A percentile compares a stretch with the other conserved stretches of the same genome.
Conservation (phyloP, 2,113 vertebrate genomes). For the Myanophis thanlyinensis region DNA sequence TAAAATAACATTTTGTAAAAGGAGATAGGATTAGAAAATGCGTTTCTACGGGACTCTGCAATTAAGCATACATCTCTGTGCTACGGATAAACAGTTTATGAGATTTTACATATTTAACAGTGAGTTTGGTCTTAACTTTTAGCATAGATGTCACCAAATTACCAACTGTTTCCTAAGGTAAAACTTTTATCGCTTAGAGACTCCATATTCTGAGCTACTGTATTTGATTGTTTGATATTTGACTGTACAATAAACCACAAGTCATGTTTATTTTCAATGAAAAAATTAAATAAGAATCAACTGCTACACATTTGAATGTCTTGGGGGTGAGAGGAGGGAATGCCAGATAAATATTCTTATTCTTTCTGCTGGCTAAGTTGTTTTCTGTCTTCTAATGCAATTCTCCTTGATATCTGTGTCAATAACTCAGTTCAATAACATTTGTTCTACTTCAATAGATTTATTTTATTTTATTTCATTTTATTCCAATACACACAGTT, state of each 20-base stretch:
- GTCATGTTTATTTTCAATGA: not conserved
- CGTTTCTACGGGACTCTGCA: not conserved
- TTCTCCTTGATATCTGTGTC: slow-evolving; percentile 38
- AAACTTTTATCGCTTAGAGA: not conserved
- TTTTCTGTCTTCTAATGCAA: slow-evolving; percentile 27
- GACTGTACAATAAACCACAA: not conserved
- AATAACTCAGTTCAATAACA: slow-evolving; percentile 49
- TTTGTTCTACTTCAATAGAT: slow-evolving; percentile 48
- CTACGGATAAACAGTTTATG: not conserved
- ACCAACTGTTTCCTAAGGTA: not conserved
- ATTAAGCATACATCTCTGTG: not conserved
- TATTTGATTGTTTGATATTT: not conserved
- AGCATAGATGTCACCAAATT: not conserved
- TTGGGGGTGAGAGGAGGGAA: not conserved
- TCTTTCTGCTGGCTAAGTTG: slow-evolving; percentile 21
- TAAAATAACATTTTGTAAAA: not conserved
- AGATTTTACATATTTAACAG: not conserved
- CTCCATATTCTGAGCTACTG: not conserved
- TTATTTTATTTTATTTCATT: slow-evolving; percentile 61
- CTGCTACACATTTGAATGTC: not conserved
- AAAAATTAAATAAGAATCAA: not conserved
- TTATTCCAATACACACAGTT: slow-evolving; percentile 44
- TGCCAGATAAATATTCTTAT: not conserved
- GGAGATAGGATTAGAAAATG: not conserved
- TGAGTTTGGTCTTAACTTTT: not conserved